phyloP scores from a whole-genome alignment of 1,140 invertebrate species.

The Chionoecetes opilio region DNA sequence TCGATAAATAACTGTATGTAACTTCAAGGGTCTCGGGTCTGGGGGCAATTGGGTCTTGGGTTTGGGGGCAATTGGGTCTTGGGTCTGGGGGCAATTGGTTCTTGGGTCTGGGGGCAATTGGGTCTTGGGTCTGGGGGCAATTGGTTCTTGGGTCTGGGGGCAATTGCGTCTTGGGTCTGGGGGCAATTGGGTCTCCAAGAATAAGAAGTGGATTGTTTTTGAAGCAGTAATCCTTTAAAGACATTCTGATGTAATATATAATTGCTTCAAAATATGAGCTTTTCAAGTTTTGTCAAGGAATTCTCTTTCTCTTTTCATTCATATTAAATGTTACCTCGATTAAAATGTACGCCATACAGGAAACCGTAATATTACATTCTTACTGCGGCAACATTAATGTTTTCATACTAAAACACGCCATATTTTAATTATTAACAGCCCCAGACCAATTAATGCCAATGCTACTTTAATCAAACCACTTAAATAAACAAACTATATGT shows the following conservation, averaged over 20 bases:
- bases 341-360: neutral
- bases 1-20: no score
- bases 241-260: neutral
- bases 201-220: neutral
- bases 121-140: no score
- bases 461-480: neutral
- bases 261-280: neutral
- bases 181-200: neutral
- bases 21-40: no score
- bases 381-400: neutral
- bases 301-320: neutral
- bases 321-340: neutral
- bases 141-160: no score
- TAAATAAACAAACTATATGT: neutral
- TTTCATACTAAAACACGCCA: neutral
- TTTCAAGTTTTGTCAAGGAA: neutral
- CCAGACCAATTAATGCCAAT: neutral
- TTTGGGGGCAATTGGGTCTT: no score
- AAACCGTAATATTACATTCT: constrained; percentile 19
- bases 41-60: no score
- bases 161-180: no score
- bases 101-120: no score
- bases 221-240: neutral
- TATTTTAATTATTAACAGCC: neutral
- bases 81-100: no score